Percentiles rank a stretch among this genome's conserved stretches.
Evolutionary conservation across 2,888 invertebrate species (phyloP).

Genomic region (Xanthia icteritia): DNA sequence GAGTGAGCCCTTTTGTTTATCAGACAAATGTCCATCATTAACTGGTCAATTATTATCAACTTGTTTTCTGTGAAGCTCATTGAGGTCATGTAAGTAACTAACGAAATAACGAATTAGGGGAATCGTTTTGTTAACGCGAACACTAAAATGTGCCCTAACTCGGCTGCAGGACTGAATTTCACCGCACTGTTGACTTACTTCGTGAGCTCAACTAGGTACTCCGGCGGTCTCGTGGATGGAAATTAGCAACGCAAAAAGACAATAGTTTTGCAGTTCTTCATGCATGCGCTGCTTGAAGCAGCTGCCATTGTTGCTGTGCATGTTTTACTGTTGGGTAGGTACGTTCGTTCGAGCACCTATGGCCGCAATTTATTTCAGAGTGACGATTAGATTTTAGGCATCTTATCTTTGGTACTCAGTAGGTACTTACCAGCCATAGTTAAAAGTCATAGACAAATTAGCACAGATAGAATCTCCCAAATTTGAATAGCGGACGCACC

Average conservation of each 20-base stretch:
- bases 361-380: not conserved
- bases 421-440: constrained; percentile 11
- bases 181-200: not conserved
- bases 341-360: not conserved
- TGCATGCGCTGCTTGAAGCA: not conserved
- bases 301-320: not conserved
- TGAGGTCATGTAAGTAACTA: constrained; percentile 52
- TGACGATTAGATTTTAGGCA: not conserved
- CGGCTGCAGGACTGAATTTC: not conserved
- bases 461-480: constrained; percentile 86
- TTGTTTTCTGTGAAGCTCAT: constrained; percentile 73
- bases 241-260: not conserved
- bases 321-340: not conserved
- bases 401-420: constrained; percentile 3
- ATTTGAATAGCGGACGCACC: constrained; percentile 83
- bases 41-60: constrained; percentile 78
- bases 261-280: not conserved
- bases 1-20: constrained; percentile 72
- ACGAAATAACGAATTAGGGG: constrained; percentile 59
- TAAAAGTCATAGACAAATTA: constrained; percentile 87
- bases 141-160: not conserved
- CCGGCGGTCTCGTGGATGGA: not conserved
- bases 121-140: not conserved
- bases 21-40: constrained; percentile 80
- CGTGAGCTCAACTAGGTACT: not conserved